Percentiles rank a stretch among this genome's conserved stretches.
Conservation (phyloP, 1,140 invertebrate genomes). For the Contarinia nasturtii region DNA sequence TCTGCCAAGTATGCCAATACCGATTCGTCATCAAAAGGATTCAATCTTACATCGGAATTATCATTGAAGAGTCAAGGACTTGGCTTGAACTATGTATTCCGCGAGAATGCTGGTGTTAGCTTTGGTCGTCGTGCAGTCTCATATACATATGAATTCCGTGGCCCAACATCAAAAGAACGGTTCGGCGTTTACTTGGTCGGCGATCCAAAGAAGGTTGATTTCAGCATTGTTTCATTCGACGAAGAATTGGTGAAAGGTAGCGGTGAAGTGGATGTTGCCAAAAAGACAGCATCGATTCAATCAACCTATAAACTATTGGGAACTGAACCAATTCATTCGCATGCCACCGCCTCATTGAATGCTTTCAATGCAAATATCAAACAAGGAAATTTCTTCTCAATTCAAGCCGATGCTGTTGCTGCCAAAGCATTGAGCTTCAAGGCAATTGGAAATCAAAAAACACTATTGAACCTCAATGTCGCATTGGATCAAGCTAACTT, state of each 20-base stretch:
- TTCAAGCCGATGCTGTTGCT: slow-evolving; percentile 33
- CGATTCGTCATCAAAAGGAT: slow-evolving; percentile 6
- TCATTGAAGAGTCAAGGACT: slow-evolving; percentile 12
- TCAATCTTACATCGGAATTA: slow-evolving; percentile 11
- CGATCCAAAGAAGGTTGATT: slow-evolving; percentile 10
- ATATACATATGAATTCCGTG: neutral
- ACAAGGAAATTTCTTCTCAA: slow-evolving; percentile 31
- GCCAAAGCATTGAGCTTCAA: slow-evolving; percentile 43
- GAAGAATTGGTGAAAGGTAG: slow-evolving; percentile 10
- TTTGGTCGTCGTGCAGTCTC: slow-evolving; percentile 9
- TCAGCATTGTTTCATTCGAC: slow-evolving; percentile 17
- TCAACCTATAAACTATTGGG: slow-evolving; percentile 12
- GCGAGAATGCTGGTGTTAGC: slow-evolving; percentile 8
- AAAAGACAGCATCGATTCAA: slow-evolving; percentile 9
- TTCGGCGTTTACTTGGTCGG: slow-evolving; percentile 4
- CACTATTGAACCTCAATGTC: slow-evolving; percentile 34
- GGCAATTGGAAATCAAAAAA: slow-evolving; percentile 30
- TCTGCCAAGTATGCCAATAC: slow-evolving; percentile 12
- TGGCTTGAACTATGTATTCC: slow-evolving; percentile 12
- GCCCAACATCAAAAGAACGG: neutral
- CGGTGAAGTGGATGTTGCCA: slow-evolving; percentile 11
- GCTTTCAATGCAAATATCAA: slow-evolving; percentile 13
- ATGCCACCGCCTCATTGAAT: slow-evolving; percentile 8
- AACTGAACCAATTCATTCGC: slow-evolving; percentile 7
- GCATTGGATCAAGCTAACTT: slow-evolving; percentile 44